These are phyloP conservation scores for Nasonovia ribisnigri DNA, from an alignment of 2,888 invertebrate species.

Conservation along the genomic window DNA sequence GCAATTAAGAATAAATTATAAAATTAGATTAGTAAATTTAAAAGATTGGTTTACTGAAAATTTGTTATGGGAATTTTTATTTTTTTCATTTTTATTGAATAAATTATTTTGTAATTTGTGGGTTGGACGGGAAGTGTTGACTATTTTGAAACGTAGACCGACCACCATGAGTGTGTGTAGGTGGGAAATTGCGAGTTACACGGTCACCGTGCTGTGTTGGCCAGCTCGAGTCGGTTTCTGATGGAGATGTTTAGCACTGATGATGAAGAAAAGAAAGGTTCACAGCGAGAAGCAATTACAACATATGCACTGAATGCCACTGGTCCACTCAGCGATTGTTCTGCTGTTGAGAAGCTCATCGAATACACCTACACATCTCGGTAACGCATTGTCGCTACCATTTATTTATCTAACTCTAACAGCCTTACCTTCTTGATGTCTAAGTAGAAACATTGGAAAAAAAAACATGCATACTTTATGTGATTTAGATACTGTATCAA, in stretches of 20 bases:
- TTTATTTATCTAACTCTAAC: constrained; percentile 46
- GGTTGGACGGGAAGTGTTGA: constrained; percentile 62
- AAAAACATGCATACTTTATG: neutral
- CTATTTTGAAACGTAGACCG: constrained; percentile 65
- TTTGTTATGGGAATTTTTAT: constrained; percentile 27
- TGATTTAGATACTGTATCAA: neutral
- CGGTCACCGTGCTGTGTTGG: constrained; percentile 84
- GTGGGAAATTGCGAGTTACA: constrained; percentile 80
- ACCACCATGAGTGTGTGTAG: constrained; percentile 70
- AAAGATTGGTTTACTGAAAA: neutral
- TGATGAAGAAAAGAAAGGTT: constrained; percentile 72
- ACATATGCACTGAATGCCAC: constrained; percentile 76
- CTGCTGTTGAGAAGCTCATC: constrained; percentile 81
- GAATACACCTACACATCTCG: constrained; percentile 87
- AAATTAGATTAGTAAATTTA: constrained; percentile 26
- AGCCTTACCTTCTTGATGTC: constrained; percentile 49
- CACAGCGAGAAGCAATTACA: constrained; percentile 71
- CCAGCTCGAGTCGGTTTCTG: constrained; percentile 82
- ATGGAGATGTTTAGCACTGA: constrained; percentile 80
- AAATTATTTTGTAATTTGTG: constrained; percentile 53
- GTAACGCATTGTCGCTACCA: constrained; percentile 69
- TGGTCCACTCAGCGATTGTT: constrained; percentile 74
- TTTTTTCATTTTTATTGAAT: constrained; percentile 34
- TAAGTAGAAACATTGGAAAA: constrained; percentile 20
- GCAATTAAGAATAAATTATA: constrained; percentile 3